Conservation (phyloP, 1,140 invertebrate genomes). For the Calosoma granatense region DNA sequence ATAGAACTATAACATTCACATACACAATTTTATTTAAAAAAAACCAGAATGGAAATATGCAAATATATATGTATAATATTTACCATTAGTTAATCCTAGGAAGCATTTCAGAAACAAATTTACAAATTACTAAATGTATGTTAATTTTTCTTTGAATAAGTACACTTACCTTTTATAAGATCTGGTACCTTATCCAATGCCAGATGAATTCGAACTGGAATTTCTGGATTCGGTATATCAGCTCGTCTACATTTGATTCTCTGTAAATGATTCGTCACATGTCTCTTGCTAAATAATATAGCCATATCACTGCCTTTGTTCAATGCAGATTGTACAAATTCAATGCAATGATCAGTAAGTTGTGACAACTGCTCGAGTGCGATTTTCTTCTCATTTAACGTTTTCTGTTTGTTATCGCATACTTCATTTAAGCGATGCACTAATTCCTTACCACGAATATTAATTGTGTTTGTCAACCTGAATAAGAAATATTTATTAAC, state of each 20-base stretch:
- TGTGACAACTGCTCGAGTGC: slow-evolving; percentile 66
- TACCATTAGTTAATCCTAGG: slow-evolving; percentile 26
- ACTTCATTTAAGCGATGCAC: slow-evolving; percentile 69
- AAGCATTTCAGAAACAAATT: slow-evolving; percentile 16
- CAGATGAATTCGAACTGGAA: slow-evolving; percentile 66
- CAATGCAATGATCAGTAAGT: slow-evolving; percentile 77
- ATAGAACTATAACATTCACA: slow-evolving; percentile 44
- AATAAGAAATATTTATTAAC: slow-evolving; percentile 18
- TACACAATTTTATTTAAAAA: slow-evolving; percentile 12
- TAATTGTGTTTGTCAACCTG: slow-evolving; percentile 74
- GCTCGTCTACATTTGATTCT: slow-evolving; percentile 67
- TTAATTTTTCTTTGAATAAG: too few relatives aligned
- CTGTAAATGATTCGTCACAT: slow-evolving; percentile 59
- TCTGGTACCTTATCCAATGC: slow-evolving; percentile 67
- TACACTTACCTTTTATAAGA: slow-evolving; percentile 54
- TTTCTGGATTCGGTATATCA: slow-evolving; percentile 76
- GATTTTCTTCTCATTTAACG: slow-evolving; percentile 70
- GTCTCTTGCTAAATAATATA: slow-evolving; percentile 73
- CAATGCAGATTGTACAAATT: slow-evolving; percentile 68
- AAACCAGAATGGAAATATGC: slow-evolving; percentile 9
- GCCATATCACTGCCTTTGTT: slow-evolving; percentile 74
- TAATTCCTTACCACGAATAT: slow-evolving; percentile 68
- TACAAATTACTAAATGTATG: too few relatives aligned
- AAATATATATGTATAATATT: slow-evolving; percentile 16
- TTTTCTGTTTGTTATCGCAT: slow-evolving; percentile 73